phyloP scores from a whole-genome alignment of 2,113 vertebrate species.

The Indicator indicator region DNA sequence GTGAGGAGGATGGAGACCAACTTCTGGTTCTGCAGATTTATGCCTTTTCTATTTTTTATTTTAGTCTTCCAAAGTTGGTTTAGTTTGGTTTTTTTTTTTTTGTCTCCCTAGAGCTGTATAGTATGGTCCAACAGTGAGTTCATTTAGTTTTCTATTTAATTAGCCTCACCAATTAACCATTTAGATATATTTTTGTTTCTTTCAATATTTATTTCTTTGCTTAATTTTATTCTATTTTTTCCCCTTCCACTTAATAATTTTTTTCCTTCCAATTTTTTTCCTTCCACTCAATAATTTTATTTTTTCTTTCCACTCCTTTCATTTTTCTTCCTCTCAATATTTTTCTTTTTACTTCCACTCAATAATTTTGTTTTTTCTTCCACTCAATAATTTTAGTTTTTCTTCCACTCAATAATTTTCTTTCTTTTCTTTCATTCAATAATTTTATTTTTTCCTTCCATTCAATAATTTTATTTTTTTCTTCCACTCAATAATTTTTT shows the following conservation, averaged over 20 bases:
- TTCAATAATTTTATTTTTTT: no score
- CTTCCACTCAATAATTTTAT: background rate
- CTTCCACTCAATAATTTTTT: background rate
- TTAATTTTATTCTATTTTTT: no score
- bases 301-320: no score
- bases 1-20: conserved; percentile 51
- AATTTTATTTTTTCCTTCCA: no score
- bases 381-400: no score
- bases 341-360: no score
- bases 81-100: conserved; percentile 9
- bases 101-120: conserved; percentile 74
- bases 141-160: conserved; percentile 77
- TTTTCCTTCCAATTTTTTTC: background rate
- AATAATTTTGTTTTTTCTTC: conserved; percentile 72
- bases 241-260: no score
- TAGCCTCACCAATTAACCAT: conserved; percentile 78
- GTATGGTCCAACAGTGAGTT: conserved; percentile 75
- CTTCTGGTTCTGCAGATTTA: conserved; percentile 76
- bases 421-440: background rate
- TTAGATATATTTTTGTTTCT: background rate
- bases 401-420: background rate
- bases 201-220: conserved; percentile 89
- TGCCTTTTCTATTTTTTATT: conserved; percentile 81
- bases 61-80: conserved; percentile 75
- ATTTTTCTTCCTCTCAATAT: no score